These are phyloP conservation scores for Gonioctena quinquepunctata DNA, from an alignment of 1,140 invertebrate species.

Conservation along the genomic window DNA sequence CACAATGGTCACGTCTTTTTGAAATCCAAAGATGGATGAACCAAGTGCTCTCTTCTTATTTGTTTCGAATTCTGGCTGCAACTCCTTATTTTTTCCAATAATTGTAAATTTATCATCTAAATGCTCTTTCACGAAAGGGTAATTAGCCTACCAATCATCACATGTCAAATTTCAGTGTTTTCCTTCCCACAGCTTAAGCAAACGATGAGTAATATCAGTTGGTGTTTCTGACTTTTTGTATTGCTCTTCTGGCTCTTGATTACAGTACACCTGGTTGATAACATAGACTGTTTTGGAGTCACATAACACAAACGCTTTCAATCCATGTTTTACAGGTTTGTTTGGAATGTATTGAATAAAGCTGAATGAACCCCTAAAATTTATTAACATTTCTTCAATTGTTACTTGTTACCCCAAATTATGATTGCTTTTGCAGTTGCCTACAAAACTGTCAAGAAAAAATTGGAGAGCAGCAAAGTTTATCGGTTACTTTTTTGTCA, in stretches of 20 bases:
- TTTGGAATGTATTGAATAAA: conserved; percentile 46
- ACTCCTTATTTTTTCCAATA: conserved; percentile 45
- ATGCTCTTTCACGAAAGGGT: background rate
- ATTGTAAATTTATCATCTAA: background rate
- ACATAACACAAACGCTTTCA: conserved; percentile 3
- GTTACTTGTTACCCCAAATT: too few relatives aligned
- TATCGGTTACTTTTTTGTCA: background rate
- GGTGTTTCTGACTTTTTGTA: too few relatives aligned
- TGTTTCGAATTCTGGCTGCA: conserved; percentile 44
- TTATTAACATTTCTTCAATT: conserved; percentile 52
- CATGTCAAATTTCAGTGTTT: too few relatives aligned
- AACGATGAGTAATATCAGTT: too few relatives aligned
- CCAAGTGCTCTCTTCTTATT: conserved; percentile 15
- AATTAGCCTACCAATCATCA: background rate
- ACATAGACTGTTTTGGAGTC: background rate
- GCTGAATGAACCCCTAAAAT: conserved; percentile 51
- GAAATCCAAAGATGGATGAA: conserved; percentile 37
- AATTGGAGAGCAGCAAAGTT: background rate
- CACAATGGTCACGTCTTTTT: conserved; percentile 29
- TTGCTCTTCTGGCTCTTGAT: conserved; percentile 50
- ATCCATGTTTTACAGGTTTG: conserved; percentile 5
- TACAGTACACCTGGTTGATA: conserved; percentile 47
- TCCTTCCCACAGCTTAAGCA: too few relatives aligned
- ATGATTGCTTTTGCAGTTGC: conserved; percentile 18
- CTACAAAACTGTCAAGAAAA: background rate